phyloP scores from a whole-genome alignment of 2,888 invertebrate species.

The Ochropleura leucogaster region DNA sequence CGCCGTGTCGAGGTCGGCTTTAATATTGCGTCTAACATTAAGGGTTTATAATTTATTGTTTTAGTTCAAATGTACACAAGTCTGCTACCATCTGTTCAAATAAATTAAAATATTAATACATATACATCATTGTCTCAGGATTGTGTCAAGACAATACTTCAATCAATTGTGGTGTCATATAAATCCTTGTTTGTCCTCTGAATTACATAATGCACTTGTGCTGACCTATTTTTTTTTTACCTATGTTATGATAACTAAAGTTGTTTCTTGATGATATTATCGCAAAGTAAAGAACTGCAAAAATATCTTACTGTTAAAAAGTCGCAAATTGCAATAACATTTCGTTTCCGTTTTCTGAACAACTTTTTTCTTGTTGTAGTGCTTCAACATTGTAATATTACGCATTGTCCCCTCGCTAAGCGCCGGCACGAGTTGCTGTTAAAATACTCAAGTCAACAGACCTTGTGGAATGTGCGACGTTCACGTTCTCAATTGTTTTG shows the following conservation, averaged over 20 bases:
- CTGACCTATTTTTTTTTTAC: conserved; percentile 31
- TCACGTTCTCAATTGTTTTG: conserved; percentile 62
- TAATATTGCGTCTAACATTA: conserved; percentile 45
- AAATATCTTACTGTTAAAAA: conserved; percentile 7
- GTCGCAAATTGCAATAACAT: not conserved
- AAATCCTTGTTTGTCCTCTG: conserved; percentile 27
- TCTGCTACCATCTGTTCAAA: conserved; percentile 17
- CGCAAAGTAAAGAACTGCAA: not conserved
- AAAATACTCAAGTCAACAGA: conserved; percentile 44
- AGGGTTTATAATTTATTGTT: conserved; percentile 45
- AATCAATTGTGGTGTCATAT: conserved; percentile 17
- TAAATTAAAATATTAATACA: not conserved
- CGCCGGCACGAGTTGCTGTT: conserved; percentile 29
- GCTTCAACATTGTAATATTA: conserved; percentile 7
- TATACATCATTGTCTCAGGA: conserved; percentile 2
- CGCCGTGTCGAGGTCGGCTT: conserved; percentile 55
- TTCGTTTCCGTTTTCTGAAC: not conserved
- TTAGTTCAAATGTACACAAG: conserved; percentile 19
- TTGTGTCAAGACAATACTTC: conserved; percentile 15
- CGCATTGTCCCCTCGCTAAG: conserved; percentile 5
- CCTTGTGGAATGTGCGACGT: conserved; percentile 48
- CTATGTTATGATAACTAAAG: conserved; percentile 18
- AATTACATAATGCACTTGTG: conserved; percentile 37
- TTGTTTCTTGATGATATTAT: not conserved
- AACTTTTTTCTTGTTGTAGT: not conserved